A percentile compares a stretch with the other conserved stretches of the same genome.
Evolutionary conservation across 2,888 invertebrate species (phyloP).

Genomic region (Blomia tropicalis): DNA sequence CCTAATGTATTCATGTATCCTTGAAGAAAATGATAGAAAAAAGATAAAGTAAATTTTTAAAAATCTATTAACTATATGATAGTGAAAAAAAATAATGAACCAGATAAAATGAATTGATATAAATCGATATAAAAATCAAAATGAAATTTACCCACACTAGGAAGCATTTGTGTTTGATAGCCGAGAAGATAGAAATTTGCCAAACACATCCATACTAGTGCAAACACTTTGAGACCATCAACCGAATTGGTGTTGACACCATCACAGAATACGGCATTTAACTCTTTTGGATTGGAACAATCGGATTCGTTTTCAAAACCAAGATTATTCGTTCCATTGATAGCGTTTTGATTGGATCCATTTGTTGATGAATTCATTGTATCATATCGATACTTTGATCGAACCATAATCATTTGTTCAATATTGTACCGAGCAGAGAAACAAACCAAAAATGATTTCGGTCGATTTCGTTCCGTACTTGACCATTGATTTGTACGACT

Average conservation of each 20-base stretch:
- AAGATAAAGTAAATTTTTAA: no score
- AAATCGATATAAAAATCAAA: no score
- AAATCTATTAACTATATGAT: no score
- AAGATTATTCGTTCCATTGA: background rate
- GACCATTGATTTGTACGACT: background rate
- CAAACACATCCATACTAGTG: constrained; percentile 20
- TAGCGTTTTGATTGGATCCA: background rate
- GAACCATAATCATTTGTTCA: constrained; percentile 1
- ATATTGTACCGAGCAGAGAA: constrained; percentile 6
- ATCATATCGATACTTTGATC: background rate
- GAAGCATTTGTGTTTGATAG: constrained; percentile 17
- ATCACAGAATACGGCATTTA: background rate
- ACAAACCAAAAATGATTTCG: background rate
- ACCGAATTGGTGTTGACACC: background rate
- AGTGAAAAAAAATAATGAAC: no score
- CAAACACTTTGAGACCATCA: constrained; percentile 20
- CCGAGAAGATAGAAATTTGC: constrained; percentile 23
- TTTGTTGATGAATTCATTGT: no score
- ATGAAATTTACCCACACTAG: constrained; percentile 27
- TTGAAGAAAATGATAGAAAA: no score
- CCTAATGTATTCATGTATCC: no score
- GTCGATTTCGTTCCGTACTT: background rate
- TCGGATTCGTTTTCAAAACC: background rate
- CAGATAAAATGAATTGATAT: background rate
- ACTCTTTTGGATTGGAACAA: background rate